Conservation (phyloP, 2,888 invertebrate genomes). For the Chesias legatella region DNA sequence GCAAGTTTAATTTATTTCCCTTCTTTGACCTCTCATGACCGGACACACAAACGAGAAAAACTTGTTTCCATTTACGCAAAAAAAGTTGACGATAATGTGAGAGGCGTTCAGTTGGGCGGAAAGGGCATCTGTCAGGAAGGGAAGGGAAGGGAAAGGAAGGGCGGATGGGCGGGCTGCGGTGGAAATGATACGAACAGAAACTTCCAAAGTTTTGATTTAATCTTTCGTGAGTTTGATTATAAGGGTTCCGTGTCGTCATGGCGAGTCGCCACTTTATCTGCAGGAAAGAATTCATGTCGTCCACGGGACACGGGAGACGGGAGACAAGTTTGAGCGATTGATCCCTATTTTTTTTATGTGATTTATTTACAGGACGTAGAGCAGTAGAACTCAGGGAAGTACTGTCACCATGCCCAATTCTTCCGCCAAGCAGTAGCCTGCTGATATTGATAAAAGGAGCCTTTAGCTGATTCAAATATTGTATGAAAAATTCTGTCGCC, state of each 20-base stretch:
- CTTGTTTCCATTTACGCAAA: constrained; percentile 25
- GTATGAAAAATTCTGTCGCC: no score
- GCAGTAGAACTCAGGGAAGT: no score
- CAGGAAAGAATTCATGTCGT: no score
- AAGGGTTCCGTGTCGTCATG: constrained; percentile 18
- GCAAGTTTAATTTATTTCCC: constrained; percentile 11
- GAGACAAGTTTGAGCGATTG: no score
- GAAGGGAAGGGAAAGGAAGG: constrained; percentile 17
- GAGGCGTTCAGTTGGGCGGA: constrained; percentile 26
- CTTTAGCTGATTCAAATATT: no score
- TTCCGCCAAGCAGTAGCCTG: no score
- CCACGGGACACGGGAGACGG: no score
- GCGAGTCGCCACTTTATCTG: no score
- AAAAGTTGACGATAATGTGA: constrained; percentile 30
- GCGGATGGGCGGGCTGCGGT: constrained; percentile 1
- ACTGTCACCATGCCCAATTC: no score
- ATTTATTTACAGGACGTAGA: no score
- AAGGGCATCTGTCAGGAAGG: constrained; percentile 28
- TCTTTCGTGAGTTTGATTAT: constrained; percentile 28
- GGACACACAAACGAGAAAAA: constrained; percentile 23
- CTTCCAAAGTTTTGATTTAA: constrained; percentile 29
- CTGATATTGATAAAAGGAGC: no score
- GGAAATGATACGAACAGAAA: constrained; percentile 25
- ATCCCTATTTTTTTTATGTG: no score
- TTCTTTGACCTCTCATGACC: constrained; percentile 9